Conservation (phyloP, 2,113 vertebrate genomes). For the human region GRCh38 chr9:132723501-132724000, state of each 20-base stretch:
- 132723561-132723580: too few relatives aligned
- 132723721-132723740: neutral
- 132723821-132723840: neutral
- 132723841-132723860: neutral
- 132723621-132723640: neutral
- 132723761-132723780: neutral
- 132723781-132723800: neutral
- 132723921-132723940: neutral
- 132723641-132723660: too few relatives aligned
- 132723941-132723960: neutral
- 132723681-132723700: neutral
- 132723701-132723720: neutral
- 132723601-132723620: neutral
- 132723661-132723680: rapidly evolving
- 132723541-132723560: too few relatives aligned
- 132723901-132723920: neutral
- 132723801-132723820: neutral
- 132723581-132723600: too few relatives aligned
- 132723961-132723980: neutral
- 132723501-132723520: too few relatives aligned
- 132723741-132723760: neutral
- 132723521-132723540: too few relatives aligned
- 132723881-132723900: neutral
- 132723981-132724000: neutral
- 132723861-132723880: neutral